These are phyloP conservation scores for Caretta caretta DNA, from an alignment of 2,113 vertebrate genomes.

Conservation along the genomic window DNA sequence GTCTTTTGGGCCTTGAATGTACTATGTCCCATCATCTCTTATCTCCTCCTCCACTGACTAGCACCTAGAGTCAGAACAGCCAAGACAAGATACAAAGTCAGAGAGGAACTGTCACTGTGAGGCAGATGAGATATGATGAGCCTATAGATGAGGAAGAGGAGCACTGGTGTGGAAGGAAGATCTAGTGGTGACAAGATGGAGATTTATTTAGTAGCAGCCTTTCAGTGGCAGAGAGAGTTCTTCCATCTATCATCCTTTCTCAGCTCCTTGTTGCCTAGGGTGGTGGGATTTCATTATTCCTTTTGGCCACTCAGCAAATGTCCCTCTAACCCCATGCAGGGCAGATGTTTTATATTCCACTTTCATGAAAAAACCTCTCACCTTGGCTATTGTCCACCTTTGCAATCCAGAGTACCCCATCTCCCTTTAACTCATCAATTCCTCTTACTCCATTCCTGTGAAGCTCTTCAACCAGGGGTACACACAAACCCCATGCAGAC, in stretches of 20 bases:
- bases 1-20: background rate
- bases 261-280: background rate
- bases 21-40: background rate
- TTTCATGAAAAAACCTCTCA: background rate
- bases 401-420: background rate
- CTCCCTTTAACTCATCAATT: background rate
- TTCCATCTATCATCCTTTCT: background rate
- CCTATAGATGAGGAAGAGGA: background rate
- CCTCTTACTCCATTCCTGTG: background rate
- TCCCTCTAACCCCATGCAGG: background rate
- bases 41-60: background rate
- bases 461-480: background rate
- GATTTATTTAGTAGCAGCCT: background rate
- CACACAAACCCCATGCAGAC: background rate
- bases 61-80: background rate
- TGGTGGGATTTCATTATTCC: background rate
- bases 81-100: background rate
- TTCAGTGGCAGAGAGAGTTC: background rate
- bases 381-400: background rate
- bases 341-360: background rate
- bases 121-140: background rate
- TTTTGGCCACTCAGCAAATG: background rate
- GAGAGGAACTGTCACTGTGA: background rate
- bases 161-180: background rate
- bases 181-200: background rate